phyloP scores from a whole-genome alignment of 2,113 vertebrate species.

The Dunckerocampus dactyliophorus region DNA sequence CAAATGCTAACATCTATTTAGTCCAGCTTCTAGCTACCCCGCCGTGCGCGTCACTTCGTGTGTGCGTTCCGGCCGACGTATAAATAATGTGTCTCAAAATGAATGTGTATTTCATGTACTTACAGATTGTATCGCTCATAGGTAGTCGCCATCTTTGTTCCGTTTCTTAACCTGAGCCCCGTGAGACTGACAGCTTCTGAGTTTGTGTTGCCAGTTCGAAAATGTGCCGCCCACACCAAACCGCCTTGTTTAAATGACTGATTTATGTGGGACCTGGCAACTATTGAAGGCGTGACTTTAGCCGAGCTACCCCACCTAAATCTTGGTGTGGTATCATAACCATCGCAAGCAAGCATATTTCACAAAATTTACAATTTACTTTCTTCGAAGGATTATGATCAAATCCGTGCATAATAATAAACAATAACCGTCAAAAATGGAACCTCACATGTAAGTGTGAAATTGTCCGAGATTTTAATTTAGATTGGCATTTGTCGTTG shows the following conservation, averaged over 20 bases:
- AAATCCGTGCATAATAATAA: too few relatives aligned
- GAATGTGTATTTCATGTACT: slow-evolving; percentile 45
- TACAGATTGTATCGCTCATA: slow-evolving; percentile 78
- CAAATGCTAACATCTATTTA: neutral
- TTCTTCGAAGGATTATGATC: too few relatives aligned
- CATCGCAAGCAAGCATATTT: neutral
- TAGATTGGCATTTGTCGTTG: too few relatives aligned
- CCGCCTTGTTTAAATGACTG: neutral
- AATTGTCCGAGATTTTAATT: too few relatives aligned
- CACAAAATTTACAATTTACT: too few relatives aligned
- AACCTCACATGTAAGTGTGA: too few relatives aligned
- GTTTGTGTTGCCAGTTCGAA: slow-evolving; percentile 46
- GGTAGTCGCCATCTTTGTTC: slow-evolving; percentile 75
- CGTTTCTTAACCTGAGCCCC: slow-evolving; percentile 62
- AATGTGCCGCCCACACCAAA: neutral
- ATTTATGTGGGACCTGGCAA: slow-evolving; percentile 28
- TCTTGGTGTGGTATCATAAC: too few relatives aligned
- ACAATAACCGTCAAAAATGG: too few relatives aligned
- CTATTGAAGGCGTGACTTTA: slow-evolving; percentile 1
- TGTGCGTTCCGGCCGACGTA: neutral
- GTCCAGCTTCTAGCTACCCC: neutral
- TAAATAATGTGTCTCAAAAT: neutral
- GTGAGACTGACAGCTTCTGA: slow-evolving; percentile 28
- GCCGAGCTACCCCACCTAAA: too few relatives aligned
- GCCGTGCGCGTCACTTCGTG: neutral